Base-by-base conservation (phyloP, 2,888 invertebrate genomes). In the Idaea dimidiata region DNA sequence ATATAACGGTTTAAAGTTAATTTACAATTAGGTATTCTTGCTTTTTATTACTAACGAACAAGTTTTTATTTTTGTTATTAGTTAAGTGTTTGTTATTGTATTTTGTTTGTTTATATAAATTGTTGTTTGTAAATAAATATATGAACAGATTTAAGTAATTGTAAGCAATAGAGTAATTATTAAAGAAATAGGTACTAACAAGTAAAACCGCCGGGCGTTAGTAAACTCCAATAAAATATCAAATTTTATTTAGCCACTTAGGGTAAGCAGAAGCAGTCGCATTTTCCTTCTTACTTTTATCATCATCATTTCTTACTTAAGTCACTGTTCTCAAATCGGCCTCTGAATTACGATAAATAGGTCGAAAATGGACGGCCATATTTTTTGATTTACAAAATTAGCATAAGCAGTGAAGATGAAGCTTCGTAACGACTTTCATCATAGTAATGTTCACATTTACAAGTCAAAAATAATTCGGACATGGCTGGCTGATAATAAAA, bases 311-410 rank as follows among this genome's bases (percentile, higher is more conserved):
- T 43, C 43, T 43, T 43, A 43, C 43, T 43, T 43, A 43, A 43
- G 43, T 43, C 43, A 43, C 43, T 43, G 43, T 43, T 43, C 43
- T 8, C 43, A 43, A 43, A 43, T 43, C 43, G 57, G 32, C 53
- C 10, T 16, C 32, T 54, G 43, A 24, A 17, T 18, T 32, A 32
- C 54, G 32, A 59, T 59, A 18, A 57, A 57, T 24, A 57, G 63
- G 68, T 73, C 68, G 69, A 72, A 72, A 77, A 77, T 73, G 70
- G 66, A 59, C 59, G 65, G 72, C 70, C 67, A 76, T 77, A 76
- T 76, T 75, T 75, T 75, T 73, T 72, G 72, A 76, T 72, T 76
- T 70, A 69, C 70, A 72, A 73, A 70, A 72, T 75, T 69, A 70
- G 66, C 74, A 73, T 75, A 73, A 73, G 69, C 71, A 68, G 70